phyloP scores from a whole-genome alignment of 2,797 vertebrate genomes.

The Microctenopoma stevenorrisi region DNA sequence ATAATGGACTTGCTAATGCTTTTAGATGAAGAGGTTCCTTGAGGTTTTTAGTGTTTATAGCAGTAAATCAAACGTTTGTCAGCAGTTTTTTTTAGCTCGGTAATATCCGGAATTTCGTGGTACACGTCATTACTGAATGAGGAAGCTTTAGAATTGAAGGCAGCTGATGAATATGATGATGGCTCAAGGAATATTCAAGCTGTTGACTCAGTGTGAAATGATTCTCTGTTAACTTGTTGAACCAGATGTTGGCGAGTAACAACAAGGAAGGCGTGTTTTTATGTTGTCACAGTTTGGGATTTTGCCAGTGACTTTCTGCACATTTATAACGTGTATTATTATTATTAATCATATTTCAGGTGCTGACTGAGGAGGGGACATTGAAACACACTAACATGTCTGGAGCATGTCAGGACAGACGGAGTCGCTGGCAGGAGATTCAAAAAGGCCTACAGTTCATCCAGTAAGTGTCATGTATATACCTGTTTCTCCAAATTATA shows the following conservation, averaged over 20 bases:
- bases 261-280: neutral
- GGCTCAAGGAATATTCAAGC: neutral
- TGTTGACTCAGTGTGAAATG: neutral
- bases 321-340: neutral
- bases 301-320: accelerated
- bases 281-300: neutral
- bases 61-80: accelerated
- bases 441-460: constrained; percentile 96
- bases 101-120: constrained; percentile 43
- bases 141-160: constrained; percentile 34
- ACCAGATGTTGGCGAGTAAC: neutral
- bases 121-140: constrained; percentile 59
- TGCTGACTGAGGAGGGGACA: constrained; percentile 76
- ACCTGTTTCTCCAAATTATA: too few species aligned
- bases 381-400: constrained; percentile 89
- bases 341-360: constrained; percentile 74
- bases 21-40: neutral
- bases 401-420: constrained; percentile 88
- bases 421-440: constrained; percentile 92
- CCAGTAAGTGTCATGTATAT: constrained; percentile 85
- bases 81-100: neutral
- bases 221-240: constrained; percentile 8
- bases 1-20: constrained; percentile 23
- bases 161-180: neutral
- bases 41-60: accelerated